These are phyloP conservation scores for Luperina testacea DNA, from an alignment of 2,888 invertebrate species.

Conservation along the genomic window DNA sequence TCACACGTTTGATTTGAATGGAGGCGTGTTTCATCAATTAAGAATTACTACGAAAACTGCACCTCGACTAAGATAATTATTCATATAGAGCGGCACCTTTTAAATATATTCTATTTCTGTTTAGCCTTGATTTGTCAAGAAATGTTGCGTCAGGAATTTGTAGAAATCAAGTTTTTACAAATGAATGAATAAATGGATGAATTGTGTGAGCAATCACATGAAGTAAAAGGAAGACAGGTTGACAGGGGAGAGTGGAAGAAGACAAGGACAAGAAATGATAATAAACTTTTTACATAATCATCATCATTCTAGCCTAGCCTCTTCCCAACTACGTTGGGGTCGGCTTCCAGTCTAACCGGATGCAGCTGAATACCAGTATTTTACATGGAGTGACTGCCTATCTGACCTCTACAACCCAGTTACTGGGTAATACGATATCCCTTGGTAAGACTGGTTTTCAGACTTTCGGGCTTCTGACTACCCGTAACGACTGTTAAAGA, in stretches of 20 bases:
- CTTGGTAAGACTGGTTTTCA: too few relatives aligned
- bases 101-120: neutral
- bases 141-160: neutral
- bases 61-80: neutral
- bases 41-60: conserved; percentile 17
- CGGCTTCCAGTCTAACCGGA: too few relatives aligned
- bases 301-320: too few relatives aligned
- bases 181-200: neutral
- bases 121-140: neutral
- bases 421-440: too few relatives aligned
- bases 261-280: neutral
- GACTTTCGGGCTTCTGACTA: too few relatives aligned
- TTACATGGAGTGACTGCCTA: too few relatives aligned
- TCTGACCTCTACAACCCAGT: too few relatives aligned
- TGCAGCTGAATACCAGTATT: too few relatives aligned
- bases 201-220: neutral
- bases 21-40: conserved; percentile 31
- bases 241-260: neutral
- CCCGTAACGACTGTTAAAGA: too few relatives aligned
- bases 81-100: too few relatives aligned
- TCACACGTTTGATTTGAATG: conserved; percentile 43
- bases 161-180: neutral
- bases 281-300: neutral
- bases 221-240: too few relatives aligned
- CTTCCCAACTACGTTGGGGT: too few relatives aligned